Conservation (phyloP, 2,797 vertebrate species). For the Iguana delicatissima region DNA sequence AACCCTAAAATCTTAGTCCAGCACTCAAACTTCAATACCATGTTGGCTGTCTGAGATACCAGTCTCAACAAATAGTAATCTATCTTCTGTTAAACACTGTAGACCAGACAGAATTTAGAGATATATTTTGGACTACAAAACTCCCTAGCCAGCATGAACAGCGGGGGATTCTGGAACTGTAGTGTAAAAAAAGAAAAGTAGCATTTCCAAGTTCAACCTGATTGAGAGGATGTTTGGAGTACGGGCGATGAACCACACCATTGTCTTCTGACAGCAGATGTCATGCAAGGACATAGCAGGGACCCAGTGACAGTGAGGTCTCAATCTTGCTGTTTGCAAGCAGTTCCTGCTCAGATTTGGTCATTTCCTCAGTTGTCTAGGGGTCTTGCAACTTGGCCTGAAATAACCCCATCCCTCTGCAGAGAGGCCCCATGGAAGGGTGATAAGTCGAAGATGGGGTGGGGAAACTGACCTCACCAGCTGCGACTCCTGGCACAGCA, state of each 20-base stretch:
- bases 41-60: not conserved
- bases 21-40: not conserved
- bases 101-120: no score
- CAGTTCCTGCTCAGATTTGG: not conserved
- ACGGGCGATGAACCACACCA: not conserved
- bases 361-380: constrained; percentile 5
- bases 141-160: no score
- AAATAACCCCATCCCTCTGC: constrained; percentile 32
- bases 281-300: not conserved
- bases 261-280: not conserved
- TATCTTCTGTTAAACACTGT: not conserved
- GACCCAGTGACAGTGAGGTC: not conserved
- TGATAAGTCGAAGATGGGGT: constrained; percentile 25
- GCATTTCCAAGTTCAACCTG: not conserved
- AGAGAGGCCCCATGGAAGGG: constrained; percentile 27
- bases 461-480: constrained; percentile 46
- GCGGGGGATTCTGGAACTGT: not conserved
- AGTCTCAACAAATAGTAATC: not conserved
- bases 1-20: not conserved
- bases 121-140: not conserved
- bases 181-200: not conserved
- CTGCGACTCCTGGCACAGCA: constrained; percentile 35
- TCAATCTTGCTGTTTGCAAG: not conserved
- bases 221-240: not conserved
- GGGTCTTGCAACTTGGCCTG: constrained; percentile 24